Conservation (phyloP, 92 coral and sea anemone genomes). For the Bergia puertoricense region DNA sequence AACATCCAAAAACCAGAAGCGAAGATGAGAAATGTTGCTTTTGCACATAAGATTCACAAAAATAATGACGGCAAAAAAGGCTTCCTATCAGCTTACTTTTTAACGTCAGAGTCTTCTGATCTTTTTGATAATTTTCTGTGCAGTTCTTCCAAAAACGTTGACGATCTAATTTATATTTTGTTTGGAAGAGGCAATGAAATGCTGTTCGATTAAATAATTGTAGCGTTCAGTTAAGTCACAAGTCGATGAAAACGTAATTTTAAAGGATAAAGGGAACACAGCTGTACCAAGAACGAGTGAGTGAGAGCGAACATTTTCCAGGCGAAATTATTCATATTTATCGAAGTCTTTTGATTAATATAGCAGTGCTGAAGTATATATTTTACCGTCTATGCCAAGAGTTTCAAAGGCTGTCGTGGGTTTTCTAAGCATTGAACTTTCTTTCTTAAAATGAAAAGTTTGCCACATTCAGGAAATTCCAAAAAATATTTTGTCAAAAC, state of each 20-base stretch:
- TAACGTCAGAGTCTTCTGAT: too few species aligned
- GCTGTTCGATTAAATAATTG: slow-evolving; percentile 1
- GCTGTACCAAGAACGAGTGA: background rate
- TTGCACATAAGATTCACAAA: too few species aligned
- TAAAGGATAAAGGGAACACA: background rate
- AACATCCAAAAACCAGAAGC: background rate
- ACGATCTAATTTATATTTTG: background rate
- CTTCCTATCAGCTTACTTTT: background rate
- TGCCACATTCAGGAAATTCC: background rate
- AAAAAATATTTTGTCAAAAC: background rate
- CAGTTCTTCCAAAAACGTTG: background rate
- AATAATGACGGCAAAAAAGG: background rate
- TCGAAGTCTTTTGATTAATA: background rate
- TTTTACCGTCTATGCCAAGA: background rate
- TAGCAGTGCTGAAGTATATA: background rate
- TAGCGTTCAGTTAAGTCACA: background rate
- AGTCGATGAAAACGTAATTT: background rate
- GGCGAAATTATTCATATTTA: background rate
- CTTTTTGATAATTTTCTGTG: background rate
- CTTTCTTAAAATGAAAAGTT: background rate
- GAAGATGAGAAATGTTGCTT: too few species aligned
- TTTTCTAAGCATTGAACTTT: background rate
- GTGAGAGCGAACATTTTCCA: background rate
- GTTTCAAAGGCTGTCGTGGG: background rate
- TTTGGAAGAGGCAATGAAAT: background rate